Percentiles rank a stretch among this genome's conserved stretches.
Conservation (phyloP, 2,113 vertebrate genomes). For the Zosterops japonicus region DNA sequence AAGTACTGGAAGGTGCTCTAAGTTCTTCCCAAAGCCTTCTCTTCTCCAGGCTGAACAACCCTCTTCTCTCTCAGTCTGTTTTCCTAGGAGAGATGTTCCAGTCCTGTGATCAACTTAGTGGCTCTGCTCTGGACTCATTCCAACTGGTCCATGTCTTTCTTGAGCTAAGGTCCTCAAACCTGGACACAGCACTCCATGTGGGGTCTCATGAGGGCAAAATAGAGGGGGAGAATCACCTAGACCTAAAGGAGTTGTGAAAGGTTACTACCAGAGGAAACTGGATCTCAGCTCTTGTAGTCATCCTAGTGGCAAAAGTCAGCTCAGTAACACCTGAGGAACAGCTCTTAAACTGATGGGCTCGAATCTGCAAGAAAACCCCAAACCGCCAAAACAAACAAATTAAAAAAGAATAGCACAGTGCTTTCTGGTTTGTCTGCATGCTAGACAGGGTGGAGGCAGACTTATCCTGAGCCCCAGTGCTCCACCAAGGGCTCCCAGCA, state of each 20-base stretch:
- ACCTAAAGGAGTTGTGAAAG: not conserved
- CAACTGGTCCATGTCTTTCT: not conserved
- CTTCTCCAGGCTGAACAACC: not conserved
- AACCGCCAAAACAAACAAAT: not conserved
- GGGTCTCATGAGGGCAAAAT: not conserved
- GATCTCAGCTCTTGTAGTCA: not conserved
- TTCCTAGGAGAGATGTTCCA: not conserved
- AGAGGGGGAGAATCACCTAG: not conserved
- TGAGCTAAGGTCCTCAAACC: not conserved
- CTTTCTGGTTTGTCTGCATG: not conserved
- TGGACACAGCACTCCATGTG: not conserved
- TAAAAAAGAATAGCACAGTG: not conserved
- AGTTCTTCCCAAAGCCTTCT: not conserved
- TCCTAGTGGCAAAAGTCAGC: not conserved
- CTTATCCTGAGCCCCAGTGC: not conserved
- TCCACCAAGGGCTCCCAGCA: not conserved
- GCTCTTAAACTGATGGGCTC: not conserved
- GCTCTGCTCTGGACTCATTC: not conserved
- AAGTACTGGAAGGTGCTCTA: not conserved
- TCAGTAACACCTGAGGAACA: not conserved
- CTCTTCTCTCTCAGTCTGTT: not conserved
- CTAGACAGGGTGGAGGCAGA: not conserved
- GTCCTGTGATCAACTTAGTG: not conserved
- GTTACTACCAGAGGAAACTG: not conserved
- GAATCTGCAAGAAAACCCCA: not conserved